Base-by-base conservation (phyloP, 1,140 invertebrate species). In the Meloidogyne chitwoodi region DNA sequence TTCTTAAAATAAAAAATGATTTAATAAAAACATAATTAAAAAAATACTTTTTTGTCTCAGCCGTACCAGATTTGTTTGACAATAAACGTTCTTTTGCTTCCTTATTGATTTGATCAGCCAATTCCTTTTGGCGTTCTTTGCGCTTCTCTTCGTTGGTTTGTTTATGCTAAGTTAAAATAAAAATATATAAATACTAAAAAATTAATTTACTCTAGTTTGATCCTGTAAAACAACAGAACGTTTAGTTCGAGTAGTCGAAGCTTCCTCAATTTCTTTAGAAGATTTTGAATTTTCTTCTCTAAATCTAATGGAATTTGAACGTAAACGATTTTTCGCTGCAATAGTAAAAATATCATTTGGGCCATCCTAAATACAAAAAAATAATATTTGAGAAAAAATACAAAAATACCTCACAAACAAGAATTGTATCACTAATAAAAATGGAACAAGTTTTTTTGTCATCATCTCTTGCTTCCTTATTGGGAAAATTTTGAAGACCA, bases 141-240 rank as follows among this genome's bases (percentile, higher is more conserved):
- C 97, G 90, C 88, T 98, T 98, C 82, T 98, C 96, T 89, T 99
- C 97, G 0, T 94, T 92, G 27, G 94, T 95, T 81, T 93, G 92
- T 87, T 99, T 97, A 68, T 93, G 81, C 74, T 80, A 48, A 12
- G 80, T 78, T n/a, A n/a, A 29, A 48, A n/a, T 44, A 44, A 48
- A 48, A 6, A 16, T 26, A 14, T 1, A 14, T 67, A 34, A 34
- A 41, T 41, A n/a, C 3, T n/a, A 67, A 66, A 34, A 67, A 63
- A 27, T 27, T 19, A 70, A 70, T 70, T 85, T 86, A 87, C 95
- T 83, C 96, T 90, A 8, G 98, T 90, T 89, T 98, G 96, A 0
- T 93, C 94, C 84, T 97, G 95, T 26, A 99, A 90, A 11, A 99
- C 93, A 6, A 96, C 93, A 67, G 93, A 95, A 82, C 96, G 90